Evolutionary conservation across 2,888 invertebrate species (phyloP).

Genomic region (Conistra vaccinii): DNA sequence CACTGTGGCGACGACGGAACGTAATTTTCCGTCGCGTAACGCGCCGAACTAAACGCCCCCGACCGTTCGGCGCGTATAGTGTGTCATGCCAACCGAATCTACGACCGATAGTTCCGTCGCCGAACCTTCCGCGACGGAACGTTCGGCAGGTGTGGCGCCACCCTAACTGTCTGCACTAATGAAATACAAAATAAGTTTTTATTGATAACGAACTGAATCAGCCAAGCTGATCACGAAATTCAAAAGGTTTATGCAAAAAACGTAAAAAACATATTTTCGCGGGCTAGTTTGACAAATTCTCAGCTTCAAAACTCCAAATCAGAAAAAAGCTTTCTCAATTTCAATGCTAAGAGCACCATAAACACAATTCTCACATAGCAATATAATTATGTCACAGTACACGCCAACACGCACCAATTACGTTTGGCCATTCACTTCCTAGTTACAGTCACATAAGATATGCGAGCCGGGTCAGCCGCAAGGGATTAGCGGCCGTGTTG

Average conservation of each 20-base stretch:
- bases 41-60: too few relatives aligned
- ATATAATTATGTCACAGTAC: conserved; percentile 3
- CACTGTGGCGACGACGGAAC: too few relatives aligned
- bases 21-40: too few relatives aligned
- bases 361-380: conserved; percentile 22
- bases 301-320: background rate
- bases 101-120: too few relatives aligned
- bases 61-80: too few relatives aligned
- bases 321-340: background rate
- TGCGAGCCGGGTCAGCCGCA: conserved; percentile 32
- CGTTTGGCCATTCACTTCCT: conserved; percentile 22
- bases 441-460: conserved; percentile 29
- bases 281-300: background rate
- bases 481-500: conserved; percentile 50
- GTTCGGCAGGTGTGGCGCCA: too few relatives aligned
- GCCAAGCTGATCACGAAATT: background rate
- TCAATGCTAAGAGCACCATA: conserved; percentile 2
- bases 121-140: too few relatives aligned
- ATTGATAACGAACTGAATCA: too few relatives aligned
- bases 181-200: too few relatives aligned
- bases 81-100: too few relatives aligned
- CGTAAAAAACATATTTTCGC: background rate
- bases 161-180: background rate
- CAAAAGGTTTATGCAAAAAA: background rate
- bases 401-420: conserved; percentile 22